These are phyloP conservation scores for Arenaria interpres DNA, from an alignment of 2,113 vertebrate genomes.

Conservation along the genomic window DNA sequence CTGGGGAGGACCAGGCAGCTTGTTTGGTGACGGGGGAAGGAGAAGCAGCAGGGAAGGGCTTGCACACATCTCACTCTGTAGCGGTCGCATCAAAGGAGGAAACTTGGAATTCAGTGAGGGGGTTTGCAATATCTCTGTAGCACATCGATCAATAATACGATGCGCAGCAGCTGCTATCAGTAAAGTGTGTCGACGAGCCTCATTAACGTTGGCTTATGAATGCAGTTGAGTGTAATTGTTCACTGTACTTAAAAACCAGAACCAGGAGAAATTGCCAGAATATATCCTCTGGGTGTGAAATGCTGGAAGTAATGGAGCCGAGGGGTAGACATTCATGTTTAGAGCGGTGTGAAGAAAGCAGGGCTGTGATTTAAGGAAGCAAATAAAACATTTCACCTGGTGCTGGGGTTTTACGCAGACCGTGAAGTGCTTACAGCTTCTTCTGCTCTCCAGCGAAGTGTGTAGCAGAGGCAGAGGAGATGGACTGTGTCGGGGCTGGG, in stretches of 20 bases:
- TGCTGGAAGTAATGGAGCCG: not conserved
- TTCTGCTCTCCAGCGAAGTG: not conserved
- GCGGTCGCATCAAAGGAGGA: fast-evolving
- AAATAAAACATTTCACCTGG: not conserved
- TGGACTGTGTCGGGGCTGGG: not conserved
- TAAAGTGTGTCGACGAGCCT: not conserved
- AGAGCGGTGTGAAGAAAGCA: not conserved
- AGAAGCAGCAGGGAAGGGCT: not conserved
- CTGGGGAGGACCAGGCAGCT: not conserved
- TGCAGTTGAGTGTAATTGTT: not conserved
- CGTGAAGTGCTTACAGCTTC: not conserved
- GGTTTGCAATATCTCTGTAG: not conserved
- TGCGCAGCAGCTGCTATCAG: not conserved
- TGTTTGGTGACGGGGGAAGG: fast-evolving
- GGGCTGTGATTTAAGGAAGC: not conserved
- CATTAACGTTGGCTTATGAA: not conserved
- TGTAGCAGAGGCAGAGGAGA: not conserved
- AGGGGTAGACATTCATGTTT: not conserved
- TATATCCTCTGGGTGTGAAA: not conserved
- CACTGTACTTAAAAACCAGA: not conserved
- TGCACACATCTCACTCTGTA: fast-evolving
- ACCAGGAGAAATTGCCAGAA: not conserved
- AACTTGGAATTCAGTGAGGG: not conserved
- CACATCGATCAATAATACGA: not conserved
- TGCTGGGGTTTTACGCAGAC: not conserved